These are phyloP conservation scores for Agelas oroides DNA, from an alignment of 37 sponge, comb jelly and placozoan genomes.

Conservation along the genomic window DNA sequence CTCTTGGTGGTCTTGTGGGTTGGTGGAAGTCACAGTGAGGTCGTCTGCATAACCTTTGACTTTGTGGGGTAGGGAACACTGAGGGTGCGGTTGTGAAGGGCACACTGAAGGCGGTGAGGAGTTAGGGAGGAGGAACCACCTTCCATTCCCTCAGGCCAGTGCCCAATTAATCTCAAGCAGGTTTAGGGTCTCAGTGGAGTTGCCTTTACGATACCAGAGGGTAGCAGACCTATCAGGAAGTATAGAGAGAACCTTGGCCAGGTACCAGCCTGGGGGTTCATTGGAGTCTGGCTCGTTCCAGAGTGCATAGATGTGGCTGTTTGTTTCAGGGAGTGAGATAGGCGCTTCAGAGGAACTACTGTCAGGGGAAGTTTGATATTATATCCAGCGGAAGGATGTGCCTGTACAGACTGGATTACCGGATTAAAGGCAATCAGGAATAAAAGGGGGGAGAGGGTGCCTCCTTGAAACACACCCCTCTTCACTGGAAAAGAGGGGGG, in stretches of 20 bases:
- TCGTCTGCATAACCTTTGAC: slow-evolving; percentile 47
- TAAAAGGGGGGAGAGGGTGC: too few relatives aligned
- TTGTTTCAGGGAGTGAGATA: slow-evolving; percentile 1
- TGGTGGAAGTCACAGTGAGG: slow-evolving; percentile 30
- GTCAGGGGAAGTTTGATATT: too few relatives aligned
- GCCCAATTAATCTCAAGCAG: neutral
- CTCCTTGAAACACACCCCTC: too few relatives aligned
- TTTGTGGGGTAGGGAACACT: slow-evolving; percentile 1
- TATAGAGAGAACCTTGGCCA: slow-evolving; percentile 13
- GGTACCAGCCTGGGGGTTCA: slow-evolving; percentile 27
- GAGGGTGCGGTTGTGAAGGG: neutral
- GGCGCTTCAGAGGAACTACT: too few relatives aligned
- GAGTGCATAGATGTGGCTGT: neutral
- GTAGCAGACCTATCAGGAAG: neutral
- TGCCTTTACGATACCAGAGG: neutral
- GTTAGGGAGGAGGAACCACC: too few relatives aligned
- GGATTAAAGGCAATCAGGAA: too few relatives aligned
- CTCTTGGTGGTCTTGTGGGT: neutral
- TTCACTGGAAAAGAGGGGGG: too few relatives aligned
- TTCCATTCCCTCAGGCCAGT: neutral
- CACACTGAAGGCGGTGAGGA: neutral
- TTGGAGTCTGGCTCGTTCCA: slow-evolving; percentile 25
- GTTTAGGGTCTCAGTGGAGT: neutral
- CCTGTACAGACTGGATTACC: too few relatives aligned
- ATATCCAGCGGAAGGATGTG: too few relatives aligned